A percentile compares a stretch with the other conserved stretches of the same genome.
Evolutionary conservation across 2,888 invertebrate genomes (phyloP).

Genomic region (Pomacea canaliculata): DNA sequence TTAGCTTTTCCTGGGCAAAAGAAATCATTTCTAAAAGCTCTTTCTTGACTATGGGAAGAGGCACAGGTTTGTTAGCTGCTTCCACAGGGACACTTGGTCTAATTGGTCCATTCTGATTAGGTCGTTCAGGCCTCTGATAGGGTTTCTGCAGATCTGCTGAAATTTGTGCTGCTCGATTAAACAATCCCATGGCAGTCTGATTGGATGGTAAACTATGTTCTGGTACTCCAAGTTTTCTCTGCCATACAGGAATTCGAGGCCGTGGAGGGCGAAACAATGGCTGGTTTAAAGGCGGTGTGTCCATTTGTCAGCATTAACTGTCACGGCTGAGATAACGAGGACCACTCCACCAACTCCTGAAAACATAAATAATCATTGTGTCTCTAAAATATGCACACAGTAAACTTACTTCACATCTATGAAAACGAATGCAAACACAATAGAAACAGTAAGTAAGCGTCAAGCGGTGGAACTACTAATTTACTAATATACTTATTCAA

Average conservation of each 20-base stretch:
- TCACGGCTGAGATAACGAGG: too few relatives aligned
- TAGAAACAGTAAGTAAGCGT: too few relatives aligned
- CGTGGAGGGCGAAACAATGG: background rate
- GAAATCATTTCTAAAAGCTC: background rate
- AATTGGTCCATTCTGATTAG: background rate
- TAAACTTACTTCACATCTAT: too few relatives aligned
- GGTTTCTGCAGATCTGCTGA: too few relatives aligned
- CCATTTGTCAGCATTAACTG: background rate
- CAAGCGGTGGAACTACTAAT: too few relatives aligned
- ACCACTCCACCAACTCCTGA: too few relatives aligned
- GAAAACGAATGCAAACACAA: too few relatives aligned
- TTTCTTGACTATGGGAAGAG: background rate
- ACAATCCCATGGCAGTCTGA: background rate
- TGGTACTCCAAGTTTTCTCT: background rate
- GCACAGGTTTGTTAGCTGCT: background rate
- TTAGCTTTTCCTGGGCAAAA: background rate
- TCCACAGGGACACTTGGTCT: background rate
- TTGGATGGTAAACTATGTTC: background rate
- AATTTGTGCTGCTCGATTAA: too few relatives aligned
- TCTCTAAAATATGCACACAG: too few relatives aligned
- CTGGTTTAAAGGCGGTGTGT: background rate
- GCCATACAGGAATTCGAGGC: slow-evolving; percentile 1
- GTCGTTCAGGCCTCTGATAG: too few relatives aligned
- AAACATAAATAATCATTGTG: too few relatives aligned
- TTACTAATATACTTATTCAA: too few relatives aligned